Conservation (phyloP, 2,888 invertebrate genomes). For the Mylabris sibirica region DNA sequence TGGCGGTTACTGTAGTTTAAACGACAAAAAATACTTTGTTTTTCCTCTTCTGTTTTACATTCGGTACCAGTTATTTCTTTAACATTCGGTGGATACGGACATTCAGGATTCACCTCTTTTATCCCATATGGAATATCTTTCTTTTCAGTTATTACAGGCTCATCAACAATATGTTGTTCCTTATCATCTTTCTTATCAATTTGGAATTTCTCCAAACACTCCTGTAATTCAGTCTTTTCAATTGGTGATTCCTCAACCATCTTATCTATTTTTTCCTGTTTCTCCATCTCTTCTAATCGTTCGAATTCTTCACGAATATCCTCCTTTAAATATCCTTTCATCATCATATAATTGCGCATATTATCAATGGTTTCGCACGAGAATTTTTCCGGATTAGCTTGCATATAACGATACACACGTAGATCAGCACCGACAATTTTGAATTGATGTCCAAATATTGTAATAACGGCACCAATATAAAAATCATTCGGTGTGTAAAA, state of each 20-base stretch:
- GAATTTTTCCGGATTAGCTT: slow-evolving; percentile 76
- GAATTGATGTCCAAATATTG: slow-evolving; percentile 78
- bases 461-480: slow-evolving; percentile 76
- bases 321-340: slow-evolving; percentile 69
- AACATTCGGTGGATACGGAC: neutral
- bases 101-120: neutral
- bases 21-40: neutral
- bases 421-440: slow-evolving; percentile 69
- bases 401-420: slow-evolving; percentile 77
- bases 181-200: neutral
- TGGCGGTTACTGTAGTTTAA: neutral
- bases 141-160: neutral
- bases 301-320: slow-evolving; percentile 51
- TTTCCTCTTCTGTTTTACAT: slow-evolving; percentile 3
- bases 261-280: neutral
- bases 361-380: slow-evolving; percentile 71
- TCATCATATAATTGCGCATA: slow-evolving; percentile 72
- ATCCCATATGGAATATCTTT: neutral
- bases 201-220: neutral
- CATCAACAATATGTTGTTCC: neutral
- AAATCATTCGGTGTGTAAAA: slow-evolving; percentile 83
- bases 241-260: neutral
- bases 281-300: neutral
- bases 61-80: neutral
- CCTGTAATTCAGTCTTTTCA: neutral